Evolutionary conservation across 2,797 vertebrate genomes (phyloP).

Genomic region (Prionace glauca): DNA sequence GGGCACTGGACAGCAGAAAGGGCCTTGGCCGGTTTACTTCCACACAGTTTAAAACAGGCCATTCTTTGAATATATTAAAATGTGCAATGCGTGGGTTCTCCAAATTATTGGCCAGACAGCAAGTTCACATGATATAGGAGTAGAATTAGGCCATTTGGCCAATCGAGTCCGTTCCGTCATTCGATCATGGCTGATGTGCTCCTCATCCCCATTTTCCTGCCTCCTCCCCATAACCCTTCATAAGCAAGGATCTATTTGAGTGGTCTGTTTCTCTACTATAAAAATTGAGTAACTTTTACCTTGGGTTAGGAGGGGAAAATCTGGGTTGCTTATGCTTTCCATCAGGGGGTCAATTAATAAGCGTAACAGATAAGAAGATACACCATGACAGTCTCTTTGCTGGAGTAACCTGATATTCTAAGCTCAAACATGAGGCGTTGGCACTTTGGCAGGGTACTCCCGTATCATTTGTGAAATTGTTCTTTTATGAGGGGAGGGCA

Average conservation of each 20-base stretch:
- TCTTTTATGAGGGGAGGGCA: neutral
- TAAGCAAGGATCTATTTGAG: neutral
- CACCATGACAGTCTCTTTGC: neutral
- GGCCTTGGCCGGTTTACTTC: neutral
- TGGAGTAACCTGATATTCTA: neutral
- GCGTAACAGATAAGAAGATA: neutral
- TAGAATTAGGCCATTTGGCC: too few species aligned
- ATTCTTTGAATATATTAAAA: neutral
- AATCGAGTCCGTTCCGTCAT: too few species aligned
- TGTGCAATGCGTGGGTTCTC: neutral
- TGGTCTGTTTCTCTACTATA: neutral
- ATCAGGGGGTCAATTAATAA: neutral
- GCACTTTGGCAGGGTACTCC: neutral
- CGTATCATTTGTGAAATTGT: neutral
- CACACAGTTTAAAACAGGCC: too few species aligned
- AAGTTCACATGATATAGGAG: too few species aligned
- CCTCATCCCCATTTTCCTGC: too few species aligned
- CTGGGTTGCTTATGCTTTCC: neutral
- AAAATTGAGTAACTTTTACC: neutral
- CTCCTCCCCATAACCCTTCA: too few species aligned
- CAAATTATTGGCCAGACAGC: neutral
- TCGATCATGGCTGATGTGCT: too few species aligned
- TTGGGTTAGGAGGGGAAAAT: neutral
- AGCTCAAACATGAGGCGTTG: neutral
- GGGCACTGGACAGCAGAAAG: neutral